Evolutionary conservation across 2,888 invertebrate species (phyloP), one percentile per base, ranked within the genome.

Genomic region (Lomographa bimaculata): DNA sequence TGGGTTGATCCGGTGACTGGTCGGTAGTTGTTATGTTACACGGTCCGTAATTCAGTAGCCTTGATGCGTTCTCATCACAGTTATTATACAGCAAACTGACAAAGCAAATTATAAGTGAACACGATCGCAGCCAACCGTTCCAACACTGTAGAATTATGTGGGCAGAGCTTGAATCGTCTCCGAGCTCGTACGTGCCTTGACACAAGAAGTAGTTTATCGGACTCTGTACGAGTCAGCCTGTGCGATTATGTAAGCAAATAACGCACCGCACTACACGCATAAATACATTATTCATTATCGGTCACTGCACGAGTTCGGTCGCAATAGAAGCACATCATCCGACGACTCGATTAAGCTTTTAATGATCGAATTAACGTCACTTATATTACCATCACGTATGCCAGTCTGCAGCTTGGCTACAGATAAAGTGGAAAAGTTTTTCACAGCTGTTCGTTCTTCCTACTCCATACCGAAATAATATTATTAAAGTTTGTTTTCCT

Each of bases 231-330:
- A 62, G 63, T 55, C 61, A 67, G 64, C 51, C 62, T 54, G 46
- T 58, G 57, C 56, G 76, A 69, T 84, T 85, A 83, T 82, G 81
- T 83, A 82, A 85, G 71, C 79, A 79, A 74, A 81, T 79, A 82
- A 71, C 78, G 74, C 71, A 71, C 70, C 51, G 65, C 56, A 53
- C 50, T 38, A 37, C 46, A 45, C 47, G 60, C 59, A 64, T 55
- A 58, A 57, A 80, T 82, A 74, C 68, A 82, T 84, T 66, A 84
- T 83, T 79, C 81, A 84, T 76, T 61, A 60, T 57, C 67, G 72
- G 72, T 73, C 71, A 69, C 56, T 68, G 71, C 69, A 74, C 71
- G 76, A 71, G 68, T 71, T 72, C 49, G 58, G 63, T 60, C 59
- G 47, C 57, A 63, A 57, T 54, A 57, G 56, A 45, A 52, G 29